Conservation (phyloP, 2,888 invertebrate genomes). For the Nipponacmea schrenckii region DNA sequence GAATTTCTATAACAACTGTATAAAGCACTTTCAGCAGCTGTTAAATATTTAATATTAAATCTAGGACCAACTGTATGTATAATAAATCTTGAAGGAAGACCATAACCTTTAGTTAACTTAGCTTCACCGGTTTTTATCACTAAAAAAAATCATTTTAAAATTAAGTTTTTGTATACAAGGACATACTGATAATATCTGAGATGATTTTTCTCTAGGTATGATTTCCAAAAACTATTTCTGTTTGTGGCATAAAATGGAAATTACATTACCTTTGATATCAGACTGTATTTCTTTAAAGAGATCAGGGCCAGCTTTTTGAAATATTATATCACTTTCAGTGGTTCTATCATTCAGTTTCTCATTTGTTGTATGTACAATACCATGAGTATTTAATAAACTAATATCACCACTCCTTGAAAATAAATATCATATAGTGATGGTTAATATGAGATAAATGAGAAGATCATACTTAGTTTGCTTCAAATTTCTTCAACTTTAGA, state of each 20-base stretch:
- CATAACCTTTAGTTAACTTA: conserved; percentile 85
- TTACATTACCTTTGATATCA: conserved; percentile 60
- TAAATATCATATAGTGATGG: conserved; percentile 1
- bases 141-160: conserved; percentile 61
- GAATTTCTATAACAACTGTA: conserved; percentile 88
- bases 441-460: no score
- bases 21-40: conserved; percentile 90
- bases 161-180: no score
- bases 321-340: conserved; percentile 82
- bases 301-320: conserved; percentile 83
- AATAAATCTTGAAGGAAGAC: conserved; percentile 85
- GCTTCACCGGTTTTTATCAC: conserved; percentile 91
- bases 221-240: no score
- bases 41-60: conserved; percentile 81
- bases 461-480: no score
- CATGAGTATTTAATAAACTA: conserved; percentile 84
- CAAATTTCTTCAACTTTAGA: no score
- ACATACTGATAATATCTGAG: no score
- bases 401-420: conserved; percentile 87
- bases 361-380: conserved; percentile 89
- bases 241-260: no score
- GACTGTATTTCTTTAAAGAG: conserved; percentile 80
- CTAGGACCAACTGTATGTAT: conserved; percentile 81
- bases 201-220: no score
- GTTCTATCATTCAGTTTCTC: conserved; percentile 87